Base-by-base conservation (phyloP, 2,113 vertebrate species). In the Shinisaurus crocodilurus region DNA sequence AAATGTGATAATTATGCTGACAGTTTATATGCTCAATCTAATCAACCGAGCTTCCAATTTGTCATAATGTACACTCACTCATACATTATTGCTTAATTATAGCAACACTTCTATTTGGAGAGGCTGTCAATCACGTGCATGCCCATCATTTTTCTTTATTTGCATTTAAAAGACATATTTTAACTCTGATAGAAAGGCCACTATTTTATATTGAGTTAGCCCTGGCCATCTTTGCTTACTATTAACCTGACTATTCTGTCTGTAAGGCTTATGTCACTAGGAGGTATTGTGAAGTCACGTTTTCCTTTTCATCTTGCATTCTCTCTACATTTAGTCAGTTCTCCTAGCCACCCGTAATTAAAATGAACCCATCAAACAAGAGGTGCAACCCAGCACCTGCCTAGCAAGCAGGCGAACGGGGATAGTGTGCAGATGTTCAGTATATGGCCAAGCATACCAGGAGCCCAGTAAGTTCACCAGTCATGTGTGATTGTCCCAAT, bases 1-100 rank as follows among this genome's bases (percentile, higher is more conserved):
- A 97, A 98, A 97, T 98, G 97, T 97, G 97, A 98, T 97, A 98
- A 98, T 98, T 97, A 98, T 96, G 95, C 97, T 97, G 97, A 97
- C 97, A 97, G 94, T 90, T 97, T 98, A 98, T 98, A 97, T 97
- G 97, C 95, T 97, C 97, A 96, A 96, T 98, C 97, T 98, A 98
- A 98, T 98, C 98, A 98, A 95, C 96, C 95, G 96, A 96, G 95
- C 95, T 97, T 96, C 96, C 96, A 98, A 98, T 98, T 97, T 97
- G 96, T 98, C 97, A 98, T 96, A 97, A 97, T 97, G 97, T 96
- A 97, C 96, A 97, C 96, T 97, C 96, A 96, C 96, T 98, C 97
- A 97, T 97, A 98, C 96, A 97, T 97, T 97, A 98, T 97, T 97
- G 95, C 96, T 97, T 97, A 98, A 98, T 98, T 97, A 97, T 94